Base-by-base conservation (phyloP, 1,140 invertebrate genomes). In the Trinorchestia longiramus region DNA sequence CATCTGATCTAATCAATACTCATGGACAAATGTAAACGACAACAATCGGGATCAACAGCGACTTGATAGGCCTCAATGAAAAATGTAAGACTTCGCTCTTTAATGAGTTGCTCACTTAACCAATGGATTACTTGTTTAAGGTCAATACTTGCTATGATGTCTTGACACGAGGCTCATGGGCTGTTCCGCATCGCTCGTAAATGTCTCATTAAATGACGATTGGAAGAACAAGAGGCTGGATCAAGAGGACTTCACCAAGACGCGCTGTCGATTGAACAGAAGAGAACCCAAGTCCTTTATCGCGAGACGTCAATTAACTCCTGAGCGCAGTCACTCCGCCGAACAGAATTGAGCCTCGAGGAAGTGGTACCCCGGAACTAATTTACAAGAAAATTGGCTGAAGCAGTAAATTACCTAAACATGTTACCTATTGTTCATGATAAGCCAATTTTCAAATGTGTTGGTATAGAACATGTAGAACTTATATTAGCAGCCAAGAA, bases 221-320 rank as follows among this genome's bases (percentile, higher is more conserved):
- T 77, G 62, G 62, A 77, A 77, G 62, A 28, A 77, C 62, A 77
- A 77, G 62, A 77, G 62, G 62, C 62, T 19, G 62, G 62, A 77
- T 77, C 62, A 77, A 77, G 62, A 36, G 62, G 62, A 36, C 62
- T 77, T 77, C 62, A 77, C 62, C 62, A 36, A 28, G 15, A 36
- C 62, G 62, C 62, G 62, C 62, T 77, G 62, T 77, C 62, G 62
- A 77, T 77, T 77, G 62, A 77, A 77, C 62, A 77, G 62, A 77
- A 77, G 62, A 77, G 62, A 77, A 36, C 15, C 62, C 62, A 28
- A 77, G n/a, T 90, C 88, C 88, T 90, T 43, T 43, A 90, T 42
- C 43, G n/a, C 88, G 0, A 28, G 23, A 42, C 88, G 88, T 90
- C 88, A 90, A 90, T 90, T 90, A 90, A 90, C 4, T 43, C 41